phyloP scores from a whole-genome alignment of 2,797 vertebrate species.

The Pipistrellus pipistrellus region DNA sequence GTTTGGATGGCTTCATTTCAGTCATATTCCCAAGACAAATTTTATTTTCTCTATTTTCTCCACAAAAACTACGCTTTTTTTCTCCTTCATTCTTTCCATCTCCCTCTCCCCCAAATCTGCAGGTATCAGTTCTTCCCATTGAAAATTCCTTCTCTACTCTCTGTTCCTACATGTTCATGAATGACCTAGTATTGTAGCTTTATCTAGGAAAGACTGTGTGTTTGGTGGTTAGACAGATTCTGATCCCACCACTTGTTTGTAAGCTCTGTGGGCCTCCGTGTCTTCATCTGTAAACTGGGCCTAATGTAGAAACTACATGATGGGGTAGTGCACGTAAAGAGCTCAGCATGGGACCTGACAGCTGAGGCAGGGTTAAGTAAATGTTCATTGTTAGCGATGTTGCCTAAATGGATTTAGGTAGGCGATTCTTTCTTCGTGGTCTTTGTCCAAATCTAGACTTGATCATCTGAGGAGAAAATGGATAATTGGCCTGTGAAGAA shows the following conservation, averaged over 20 bases:
- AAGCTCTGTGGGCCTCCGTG: not conserved
- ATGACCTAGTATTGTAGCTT: not conserved
- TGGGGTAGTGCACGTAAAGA: not conserved
- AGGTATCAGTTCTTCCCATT: not conserved
- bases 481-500: not conserved
- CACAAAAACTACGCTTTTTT: not conserved
- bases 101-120: not conserved
- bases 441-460: not conserved
- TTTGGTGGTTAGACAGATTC: not conserved
- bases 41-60: not conserved
- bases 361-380: not conserved
- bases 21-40: slow-evolving; percentile 9
- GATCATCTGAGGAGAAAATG: not conserved
- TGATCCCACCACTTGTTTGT: not conserved
- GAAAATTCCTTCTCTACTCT: not conserved
- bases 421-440: not conserved
- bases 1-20: slow-evolving; percentile 46
- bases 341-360: not conserved
- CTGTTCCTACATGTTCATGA: not conserved
- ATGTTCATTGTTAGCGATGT: not conserved
- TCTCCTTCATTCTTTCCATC: not conserved
- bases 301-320: not conserved
- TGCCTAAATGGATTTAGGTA: not conserved
- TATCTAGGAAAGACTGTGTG: not conserved
- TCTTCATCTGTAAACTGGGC: not conserved